Evolutionary conservation across 2,797 vertebrate species (phyloP).

Genomic region (Rhinatrema bivittatum): DNA sequence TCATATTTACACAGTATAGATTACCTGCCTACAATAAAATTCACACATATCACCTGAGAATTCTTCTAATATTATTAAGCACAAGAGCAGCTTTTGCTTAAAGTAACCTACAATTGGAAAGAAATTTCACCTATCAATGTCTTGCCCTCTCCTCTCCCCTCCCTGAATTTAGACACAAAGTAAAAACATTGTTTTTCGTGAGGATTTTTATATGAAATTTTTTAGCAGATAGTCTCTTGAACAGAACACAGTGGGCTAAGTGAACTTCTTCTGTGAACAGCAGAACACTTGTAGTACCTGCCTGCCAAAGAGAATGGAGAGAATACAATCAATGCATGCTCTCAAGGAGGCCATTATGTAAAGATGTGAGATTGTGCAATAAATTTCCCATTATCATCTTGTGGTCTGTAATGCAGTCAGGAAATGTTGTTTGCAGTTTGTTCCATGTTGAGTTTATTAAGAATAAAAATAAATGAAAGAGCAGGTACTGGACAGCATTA

Average conservation of each 20-base stretch:
- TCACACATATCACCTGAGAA: too few relatives aligned
- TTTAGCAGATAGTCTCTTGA: too few relatives aligned
- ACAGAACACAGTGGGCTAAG: constrained; percentile 1
- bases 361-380: constrained; percentile 9
- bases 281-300: constrained; percentile 4
- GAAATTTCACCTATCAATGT: too few relatives aligned
- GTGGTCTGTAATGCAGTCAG: constrained; percentile 19
- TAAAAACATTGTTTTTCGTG: too few relatives aligned
- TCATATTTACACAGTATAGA: too few relatives aligned
- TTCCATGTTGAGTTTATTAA: constrained; percentile 18
- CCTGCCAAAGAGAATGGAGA: constrained; percentile 19
- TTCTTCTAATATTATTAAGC: too few relatives aligned
- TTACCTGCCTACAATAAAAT: too few relatives aligned
- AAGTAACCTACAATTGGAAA: too few relatives aligned
- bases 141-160: too few relatives aligned
- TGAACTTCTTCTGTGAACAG: neutral
- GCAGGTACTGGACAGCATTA: neutral
- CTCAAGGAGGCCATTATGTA: constrained; percentile 16
- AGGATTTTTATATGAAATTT: too few relatives aligned
- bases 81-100: too few relatives aligned
- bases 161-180: too few relatives aligned
- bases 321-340: constrained; percentile 6
- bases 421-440: constrained; percentile 27
- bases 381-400: constrained; percentile 25
- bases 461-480: constrained; percentile 7